These are phyloP conservation scores for Pica pica DNA, from an alignment of 2,113 vertebrate species.

Conservation along the genomic window DNA sequence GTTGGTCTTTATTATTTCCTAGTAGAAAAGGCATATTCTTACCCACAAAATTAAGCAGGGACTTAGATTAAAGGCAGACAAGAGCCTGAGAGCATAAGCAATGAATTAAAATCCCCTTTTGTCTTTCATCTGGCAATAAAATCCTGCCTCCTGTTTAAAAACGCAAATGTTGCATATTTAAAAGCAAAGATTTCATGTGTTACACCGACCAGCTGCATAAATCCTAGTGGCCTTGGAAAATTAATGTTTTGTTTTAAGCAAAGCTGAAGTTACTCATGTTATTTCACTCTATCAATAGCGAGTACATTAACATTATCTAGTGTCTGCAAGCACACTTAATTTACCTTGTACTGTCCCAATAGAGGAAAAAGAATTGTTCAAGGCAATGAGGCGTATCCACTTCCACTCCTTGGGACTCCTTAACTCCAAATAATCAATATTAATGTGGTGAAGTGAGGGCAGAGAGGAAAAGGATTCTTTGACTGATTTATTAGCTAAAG, in stretches of 20 bases:
- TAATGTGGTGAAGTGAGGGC: constrained; percentile 71
- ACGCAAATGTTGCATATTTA: background rate
- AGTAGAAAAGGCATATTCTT: background rate
- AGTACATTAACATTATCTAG: constrained; percentile 88
- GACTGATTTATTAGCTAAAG: constrained; percentile 70
- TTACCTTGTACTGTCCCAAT: constrained; percentile 81
- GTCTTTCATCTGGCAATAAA: background rate
- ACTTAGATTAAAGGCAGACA: background rate
- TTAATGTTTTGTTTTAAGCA: constrained; percentile 88
- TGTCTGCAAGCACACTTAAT: constrained; percentile 84
- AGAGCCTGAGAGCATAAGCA: background rate
- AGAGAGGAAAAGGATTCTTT: constrained; percentile 56
- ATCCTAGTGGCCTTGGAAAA: constrained; percentile 73
- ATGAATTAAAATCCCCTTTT: constrained; percentile 8
- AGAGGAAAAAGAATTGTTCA: constrained; percentile 81
- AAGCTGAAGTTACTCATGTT: constrained; percentile 86
- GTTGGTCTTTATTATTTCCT: background rate
- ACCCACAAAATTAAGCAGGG: background rate
- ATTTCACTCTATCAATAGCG: constrained; percentile 83
- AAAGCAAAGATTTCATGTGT: background rate
- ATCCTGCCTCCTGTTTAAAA: background rate
- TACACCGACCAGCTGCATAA: constrained; percentile 17
- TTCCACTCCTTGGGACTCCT: constrained; percentile 80
- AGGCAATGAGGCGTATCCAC: constrained; percentile 82
- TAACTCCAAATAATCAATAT: constrained; percentile 83